Evolutionary conservation across 2,113 vertebrate species (phyloP), one percentile per base, ranked within the genome.

Genomic region (Dasypus novemcinctus): DNA sequence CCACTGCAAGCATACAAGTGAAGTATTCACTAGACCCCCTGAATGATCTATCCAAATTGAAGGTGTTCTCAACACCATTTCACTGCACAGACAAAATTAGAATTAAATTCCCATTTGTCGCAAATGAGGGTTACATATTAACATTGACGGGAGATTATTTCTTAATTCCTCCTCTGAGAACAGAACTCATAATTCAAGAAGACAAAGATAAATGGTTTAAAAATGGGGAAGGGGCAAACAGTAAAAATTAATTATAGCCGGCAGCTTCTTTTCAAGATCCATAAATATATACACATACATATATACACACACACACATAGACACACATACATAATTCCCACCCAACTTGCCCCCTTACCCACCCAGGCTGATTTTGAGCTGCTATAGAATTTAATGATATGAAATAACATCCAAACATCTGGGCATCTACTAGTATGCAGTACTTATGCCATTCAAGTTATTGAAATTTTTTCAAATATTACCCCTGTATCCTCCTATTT

Each of bases 91-190:
- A 93, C 43, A 95, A 97, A 93, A 95, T 82, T 7, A 89, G 81
- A 95, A 90, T 88, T 82, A 80, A 83, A 75, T 88, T 76, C 23
- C 68, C 63, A 72, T 79, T 90, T 90, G 68, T 78, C 6, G 15
- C 84, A 90, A 93, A 93, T 84, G 66, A 91, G 25, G 38, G 72
- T 84, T 83, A 87, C 75, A 85, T 59, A 90, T 74, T 49, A 92
- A 90, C 36, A 78, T 49, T 20, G 74, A 91, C 1, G 13, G 33
- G 43, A 87, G 18, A 74, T 81, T 90, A 76, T 54, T 95, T 95
- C 64, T 75, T 84, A 87, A 74, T 90, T 93, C 61, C 49, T 94
- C 61, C 27, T 95, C 52, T 29, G 29, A 78, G 52, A 78, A 71
- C 15, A 85, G 63, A 93, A 88, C 61, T 93, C 36, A 18, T 64